Evolutionary conservation across 2,797 vertebrate genomes (phyloP), one percentile per base, ranked within the genome.

Genomic region (Rhodeus uyekii): DNA sequence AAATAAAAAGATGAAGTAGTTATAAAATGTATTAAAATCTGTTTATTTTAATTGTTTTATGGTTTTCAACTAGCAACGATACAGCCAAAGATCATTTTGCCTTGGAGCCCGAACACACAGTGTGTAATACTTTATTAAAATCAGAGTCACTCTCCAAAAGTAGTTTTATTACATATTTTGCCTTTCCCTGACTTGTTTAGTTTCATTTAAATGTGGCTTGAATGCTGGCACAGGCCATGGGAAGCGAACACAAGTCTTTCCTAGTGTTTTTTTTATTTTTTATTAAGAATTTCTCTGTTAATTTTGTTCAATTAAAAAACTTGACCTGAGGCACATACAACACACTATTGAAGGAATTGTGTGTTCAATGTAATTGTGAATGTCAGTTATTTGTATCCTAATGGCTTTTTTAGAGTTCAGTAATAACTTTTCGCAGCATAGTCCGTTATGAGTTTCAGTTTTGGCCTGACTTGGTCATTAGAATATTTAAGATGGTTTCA

Each of bases 21-120:
- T 78, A 14, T 39, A 60, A 60, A 60, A n/a, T 63, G 13, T 24
- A 44, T 32, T 29, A 50, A 24, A 36, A 77, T 65, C 14, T 34
- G 24, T 48, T 77, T 27, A 29, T n/a, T n/a, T 38, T 42, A 42
- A 79, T 69, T 69, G 36, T 79, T 68, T 80, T 81, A 71, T 14
- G 10, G 8, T 71, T 60, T 80, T 50, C 68, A 38, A 50, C 68
- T 81, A 73, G 22, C 68, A 39, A 32, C 3, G 0, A 64, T 27
- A 38, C n/a, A 61, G 78, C 63, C 77, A 79, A 79, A n/a, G 24
- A 79, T 48, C 0, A 3, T 77, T 64, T 76, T 34, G 64, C 63
- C 55, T 32, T 78, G 76, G 8, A 68, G 34, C 16, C 34, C 7
- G 39, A 68, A 68, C 32, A 76, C 19, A 19, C 36, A 48, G 80